phyloP scores from a whole-genome alignment of 2,888 invertebrate genomes.

The Arrhopalites spinosus region DNA sequence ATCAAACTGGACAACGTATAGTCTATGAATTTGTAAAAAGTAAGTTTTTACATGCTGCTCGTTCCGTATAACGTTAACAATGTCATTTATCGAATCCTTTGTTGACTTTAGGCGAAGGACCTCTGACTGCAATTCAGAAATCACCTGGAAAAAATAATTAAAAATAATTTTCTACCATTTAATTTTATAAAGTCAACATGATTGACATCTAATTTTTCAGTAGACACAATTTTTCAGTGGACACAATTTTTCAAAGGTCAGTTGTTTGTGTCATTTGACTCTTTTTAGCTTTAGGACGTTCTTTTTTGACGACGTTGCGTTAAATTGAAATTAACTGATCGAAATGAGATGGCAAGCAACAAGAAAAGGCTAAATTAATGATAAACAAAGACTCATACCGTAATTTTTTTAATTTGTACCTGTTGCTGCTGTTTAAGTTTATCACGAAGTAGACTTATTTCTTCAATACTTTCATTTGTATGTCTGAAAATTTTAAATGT shows the following conservation, averaged over 20 bases:
- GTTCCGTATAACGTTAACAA: constrained; percentile 29
- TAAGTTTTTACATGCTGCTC: constrained; percentile 29
- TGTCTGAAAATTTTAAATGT: constrained; percentile 14
- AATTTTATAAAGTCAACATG: no score
- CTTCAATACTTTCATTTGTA: constrained; percentile 42
- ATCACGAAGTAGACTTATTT: constrained; percentile 44
- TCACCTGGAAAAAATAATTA: constrained; percentile 53
- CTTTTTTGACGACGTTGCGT: no score
- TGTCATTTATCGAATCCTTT: constrained; percentile 32
- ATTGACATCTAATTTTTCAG: no score
- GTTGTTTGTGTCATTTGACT: no score
- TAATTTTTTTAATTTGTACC: constrained; percentile 55
- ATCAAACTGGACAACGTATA: constrained; percentile 2
- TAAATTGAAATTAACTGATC: no score
- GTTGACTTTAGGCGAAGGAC: constrained; percentile 18
- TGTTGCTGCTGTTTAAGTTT: constrained; percentile 64
- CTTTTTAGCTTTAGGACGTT: no score
- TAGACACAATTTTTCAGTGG: no score
- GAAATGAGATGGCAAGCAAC: no score
- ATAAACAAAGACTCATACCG: no score
- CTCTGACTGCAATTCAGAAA: constrained; percentile 35
- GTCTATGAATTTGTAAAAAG: neutral
- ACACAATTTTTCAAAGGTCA: no score
- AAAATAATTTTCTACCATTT: no score
- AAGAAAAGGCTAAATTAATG: no score